A percentile compares a stretch with the other conserved stretches of the same genome.
Evolutionary conservation across 2,888 invertebrate species (phyloP).

Genomic region (Polymixis flavicincta): DNA sequence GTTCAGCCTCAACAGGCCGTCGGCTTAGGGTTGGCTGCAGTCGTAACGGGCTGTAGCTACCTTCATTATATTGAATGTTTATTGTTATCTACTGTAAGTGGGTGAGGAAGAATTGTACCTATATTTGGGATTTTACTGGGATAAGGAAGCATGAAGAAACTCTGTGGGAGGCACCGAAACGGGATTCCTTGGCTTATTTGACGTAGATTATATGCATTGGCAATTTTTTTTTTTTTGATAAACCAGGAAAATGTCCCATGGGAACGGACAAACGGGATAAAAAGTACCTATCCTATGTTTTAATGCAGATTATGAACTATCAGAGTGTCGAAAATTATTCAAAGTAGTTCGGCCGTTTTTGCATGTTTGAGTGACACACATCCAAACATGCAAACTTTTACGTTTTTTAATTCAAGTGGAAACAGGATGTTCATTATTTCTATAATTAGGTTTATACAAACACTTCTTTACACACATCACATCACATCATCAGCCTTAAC

Average conservation of each 20-base stretch:
- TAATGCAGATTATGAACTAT: too few species aligned
- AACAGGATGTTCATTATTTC: background rate
- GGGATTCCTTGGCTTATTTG: too few species aligned
- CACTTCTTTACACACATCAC: background rate
- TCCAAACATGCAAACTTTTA: too few species aligned
- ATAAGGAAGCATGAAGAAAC: background rate
- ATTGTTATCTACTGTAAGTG: conserved; percentile 7
- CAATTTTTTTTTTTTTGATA: background rate
- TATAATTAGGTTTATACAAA: background rate
- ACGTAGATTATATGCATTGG: background rate
- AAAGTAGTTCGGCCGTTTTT: too few species aligned
- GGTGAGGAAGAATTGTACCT: background rate
- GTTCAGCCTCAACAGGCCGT: conserved; percentile 63
- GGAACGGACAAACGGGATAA: too few species aligned
- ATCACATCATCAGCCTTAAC: too few species aligned
- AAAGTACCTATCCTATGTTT: too few species aligned
- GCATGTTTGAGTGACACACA: too few species aligned
- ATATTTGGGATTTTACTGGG: background rate
- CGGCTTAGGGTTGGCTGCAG: conserved; percentile 62
- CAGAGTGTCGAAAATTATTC: too few species aligned
- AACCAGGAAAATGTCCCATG: background rate
- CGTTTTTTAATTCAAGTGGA: background rate
- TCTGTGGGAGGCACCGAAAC: background rate
- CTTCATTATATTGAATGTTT: conserved; percentile 55
- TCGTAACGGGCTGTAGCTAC: conserved; percentile 25